Conservation (phyloP, 2,113 vertebrate genomes). For the Ochotona curzoniae region DNA sequence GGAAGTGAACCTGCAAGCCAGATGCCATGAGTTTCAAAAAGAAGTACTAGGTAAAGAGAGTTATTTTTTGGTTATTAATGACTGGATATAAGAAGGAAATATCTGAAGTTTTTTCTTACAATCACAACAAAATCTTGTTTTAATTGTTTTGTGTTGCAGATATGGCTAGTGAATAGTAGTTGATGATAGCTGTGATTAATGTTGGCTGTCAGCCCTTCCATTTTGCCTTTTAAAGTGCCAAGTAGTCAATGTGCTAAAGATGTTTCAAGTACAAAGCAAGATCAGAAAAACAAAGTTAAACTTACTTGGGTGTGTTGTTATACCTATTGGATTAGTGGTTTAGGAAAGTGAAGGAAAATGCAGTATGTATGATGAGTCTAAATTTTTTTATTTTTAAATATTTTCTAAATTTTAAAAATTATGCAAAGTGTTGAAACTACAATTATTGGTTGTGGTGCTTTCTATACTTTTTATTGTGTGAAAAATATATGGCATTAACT, state of each 20-base stretch:
- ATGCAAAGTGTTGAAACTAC: background rate
- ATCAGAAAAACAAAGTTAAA: conserved; percentile 24
- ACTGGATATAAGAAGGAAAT: conserved; percentile 3
- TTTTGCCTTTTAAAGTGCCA: background rate
- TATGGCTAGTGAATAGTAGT: background rate
- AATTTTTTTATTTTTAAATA: conserved; percentile 13
- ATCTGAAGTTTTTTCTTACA: conserved; percentile 1
- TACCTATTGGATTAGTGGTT: background rate
- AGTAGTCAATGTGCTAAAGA: background rate
- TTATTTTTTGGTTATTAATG: background rate
- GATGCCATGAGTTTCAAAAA: conserved; percentile 84
- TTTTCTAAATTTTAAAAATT: conserved; percentile 5
- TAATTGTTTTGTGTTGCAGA: conserved; percentile 44
- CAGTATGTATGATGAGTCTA: background rate
- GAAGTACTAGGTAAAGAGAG: conserved; percentile 86
- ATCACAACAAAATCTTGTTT: conserved; percentile 2
- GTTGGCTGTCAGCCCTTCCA: background rate
- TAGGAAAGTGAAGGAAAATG: background rate
- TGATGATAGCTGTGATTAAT: background rate
- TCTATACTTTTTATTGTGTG: background rate
- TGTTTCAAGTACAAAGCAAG: background rate
- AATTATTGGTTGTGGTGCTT: background rate
- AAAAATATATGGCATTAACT: background rate
- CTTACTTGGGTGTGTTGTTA: background rate
- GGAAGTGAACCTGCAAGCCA: conserved; percentile 84